Percentiles rank a stretch among this genome's conserved stretches.
phyloP scores from a whole-genome alignment of 2,888 invertebrate species.

The Meta bourneti region DNA sequence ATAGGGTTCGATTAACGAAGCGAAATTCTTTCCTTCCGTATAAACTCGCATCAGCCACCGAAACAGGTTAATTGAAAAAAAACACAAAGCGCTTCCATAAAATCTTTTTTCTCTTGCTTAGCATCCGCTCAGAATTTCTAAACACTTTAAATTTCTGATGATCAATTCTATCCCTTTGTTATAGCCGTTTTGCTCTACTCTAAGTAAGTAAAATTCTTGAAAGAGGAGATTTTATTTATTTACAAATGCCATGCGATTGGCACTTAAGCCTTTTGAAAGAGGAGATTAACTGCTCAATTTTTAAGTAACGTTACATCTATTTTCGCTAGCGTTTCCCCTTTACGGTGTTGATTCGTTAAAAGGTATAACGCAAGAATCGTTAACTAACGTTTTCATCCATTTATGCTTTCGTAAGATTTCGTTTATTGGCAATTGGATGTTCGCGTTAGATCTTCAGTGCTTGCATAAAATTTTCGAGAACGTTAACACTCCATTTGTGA shows the following conservation, averaged over 20 bases:
- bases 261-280: not conserved
- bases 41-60: not conserved
- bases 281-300: not conserved
- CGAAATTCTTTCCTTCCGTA: not conserved
- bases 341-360: not conserved
- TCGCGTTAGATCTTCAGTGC: not conserved
- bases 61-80: not conserved
- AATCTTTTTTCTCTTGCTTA: not conserved
- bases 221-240: not conserved
- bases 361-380: not conserved
- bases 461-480: not conserved
- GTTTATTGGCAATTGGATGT: not conserved
- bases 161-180: not conserved
- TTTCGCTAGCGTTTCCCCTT: not conserved
- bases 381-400: not conserved
- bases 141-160: not conserved
- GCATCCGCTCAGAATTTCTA: not conserved
- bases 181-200: not conserved
- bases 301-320: not conserved
- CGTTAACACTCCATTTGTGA: not conserved
- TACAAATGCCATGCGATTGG: too few relatives aligned
- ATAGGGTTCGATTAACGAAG: not conserved
- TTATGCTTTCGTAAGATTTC: not conserved
- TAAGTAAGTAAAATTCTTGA: not conserved
- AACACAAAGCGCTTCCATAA: not conserved